A percentile compares a stretch with the other conserved stretches of the same genome.
Evolutionary conservation across 2,888 invertebrate genomes (phyloP).

Genomic region (Brachypalpus laphriformis): DNA sequence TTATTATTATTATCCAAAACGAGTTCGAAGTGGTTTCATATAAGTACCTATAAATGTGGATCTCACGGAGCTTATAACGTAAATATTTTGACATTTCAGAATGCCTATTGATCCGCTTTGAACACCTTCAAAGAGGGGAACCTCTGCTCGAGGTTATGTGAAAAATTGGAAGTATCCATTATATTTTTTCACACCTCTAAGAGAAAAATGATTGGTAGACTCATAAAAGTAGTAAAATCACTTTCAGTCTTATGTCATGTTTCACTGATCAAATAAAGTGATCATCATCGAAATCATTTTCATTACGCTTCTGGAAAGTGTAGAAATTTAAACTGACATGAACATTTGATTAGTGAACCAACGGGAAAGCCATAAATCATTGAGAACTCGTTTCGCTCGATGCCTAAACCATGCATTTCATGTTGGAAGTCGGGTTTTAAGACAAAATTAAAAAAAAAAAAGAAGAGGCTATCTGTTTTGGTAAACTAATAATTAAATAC

Average conservation of each 20-base stretch:
- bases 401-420: not conserved
- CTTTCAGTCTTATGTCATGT: not conserved
- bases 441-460: not conserved
- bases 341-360: slow-evolving; percentile 13
- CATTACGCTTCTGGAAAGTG: not conserved
- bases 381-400: not conserved
- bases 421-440: not conserved
- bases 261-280: not conserved
- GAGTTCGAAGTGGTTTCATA: not conserved
- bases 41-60: no score
- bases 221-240: not conserved
- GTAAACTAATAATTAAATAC: not conserved
- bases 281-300: not conserved
- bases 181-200: not conserved
- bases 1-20: not conserved
- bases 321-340: slow-evolving; percentile 2
- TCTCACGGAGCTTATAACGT: not conserved
- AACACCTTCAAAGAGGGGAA: not conserved
- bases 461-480: not conserved
- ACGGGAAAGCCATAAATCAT: slow-evolving; percentile 10
- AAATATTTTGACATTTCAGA: not conserved
- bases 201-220: not conserved
- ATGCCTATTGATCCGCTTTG: not conserved
- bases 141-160: no score
- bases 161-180: not conserved